Evolutionary conservation across 2,888 invertebrate genomes (phyloP).

Genomic region (Digitonthophagus gazella): DNA sequence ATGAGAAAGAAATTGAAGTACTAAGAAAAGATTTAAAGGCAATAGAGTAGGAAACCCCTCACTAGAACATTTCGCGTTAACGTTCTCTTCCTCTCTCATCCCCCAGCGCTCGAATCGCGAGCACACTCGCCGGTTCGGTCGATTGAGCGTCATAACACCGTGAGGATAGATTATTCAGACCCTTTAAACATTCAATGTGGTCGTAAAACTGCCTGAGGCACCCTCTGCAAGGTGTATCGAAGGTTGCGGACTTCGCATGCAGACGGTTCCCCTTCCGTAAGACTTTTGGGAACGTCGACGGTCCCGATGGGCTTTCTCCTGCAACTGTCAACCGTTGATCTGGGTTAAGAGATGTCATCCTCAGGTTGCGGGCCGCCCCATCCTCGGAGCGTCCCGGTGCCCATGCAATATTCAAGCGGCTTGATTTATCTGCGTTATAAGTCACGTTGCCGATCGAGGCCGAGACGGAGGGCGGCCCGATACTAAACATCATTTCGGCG

Average conservation of each 20-base stretch:
- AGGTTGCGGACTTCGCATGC: not conserved
- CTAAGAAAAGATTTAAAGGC: not conserved
- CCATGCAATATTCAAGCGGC: constrained; percentile 16
- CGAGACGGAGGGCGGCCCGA: constrained; percentile 1
- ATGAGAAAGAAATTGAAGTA: not conserved
- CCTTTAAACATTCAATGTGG: not conserved
- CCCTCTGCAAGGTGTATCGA: not conserved
- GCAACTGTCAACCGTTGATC: constrained; percentile 18
- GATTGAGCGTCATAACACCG: not conserved
- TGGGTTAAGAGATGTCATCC: constrained; percentile 6
- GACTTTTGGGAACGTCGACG: not conserved
- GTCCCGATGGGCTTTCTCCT: constrained; percentile 10
- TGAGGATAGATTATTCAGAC: not conserved
- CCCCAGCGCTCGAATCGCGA: not conserved
- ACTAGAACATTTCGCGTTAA: not conserved
- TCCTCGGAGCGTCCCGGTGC: constrained; percentile 1
- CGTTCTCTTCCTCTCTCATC: not conserved
- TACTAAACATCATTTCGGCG: constrained; percentile 13
- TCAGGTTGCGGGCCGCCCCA: not conserved
- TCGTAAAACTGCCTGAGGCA: not conserved
- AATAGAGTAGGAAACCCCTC: not conserved
- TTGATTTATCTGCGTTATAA: constrained; percentile 15
- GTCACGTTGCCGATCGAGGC: constrained; percentile 10
- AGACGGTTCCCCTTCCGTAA: not conserved
- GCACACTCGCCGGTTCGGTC: not conserved